A percentile compares a stretch with the other conserved stretches of the same genome.
Conservation (phyloP, 2,888 invertebrate species). For the Amaurobius ferox region DNA sequence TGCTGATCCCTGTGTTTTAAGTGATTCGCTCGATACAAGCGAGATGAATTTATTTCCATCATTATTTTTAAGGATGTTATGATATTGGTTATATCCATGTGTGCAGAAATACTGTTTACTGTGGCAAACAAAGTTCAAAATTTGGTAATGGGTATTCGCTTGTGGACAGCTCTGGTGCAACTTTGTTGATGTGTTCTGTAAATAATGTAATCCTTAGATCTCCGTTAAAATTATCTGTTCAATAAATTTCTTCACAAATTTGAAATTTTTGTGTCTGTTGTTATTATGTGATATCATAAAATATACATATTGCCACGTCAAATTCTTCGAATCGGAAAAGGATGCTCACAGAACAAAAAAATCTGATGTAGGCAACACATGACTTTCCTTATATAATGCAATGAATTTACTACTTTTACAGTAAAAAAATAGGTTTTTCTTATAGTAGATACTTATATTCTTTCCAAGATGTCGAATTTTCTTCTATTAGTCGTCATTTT, state of each 20-base stretch:
- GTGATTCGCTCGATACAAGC: not conserved
- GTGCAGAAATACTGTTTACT: too few species aligned
- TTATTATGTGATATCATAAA: not conserved
- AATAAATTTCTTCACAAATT: constrained; percentile 68
- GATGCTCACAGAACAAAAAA: too few species aligned
- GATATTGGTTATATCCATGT: too few species aligned
- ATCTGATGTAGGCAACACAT: too few species aligned
- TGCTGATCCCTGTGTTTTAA: not conserved
- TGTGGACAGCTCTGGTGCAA: constrained; percentile 19
- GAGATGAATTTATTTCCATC: not conserved
- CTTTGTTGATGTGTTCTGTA: constrained; percentile 52
- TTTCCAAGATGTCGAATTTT: too few species aligned
- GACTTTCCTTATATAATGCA: too few species aligned
- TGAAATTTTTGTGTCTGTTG: constrained; percentile 13
- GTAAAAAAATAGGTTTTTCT: too few species aligned
- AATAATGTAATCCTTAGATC: constrained; percentile 55
- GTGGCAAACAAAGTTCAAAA: not conserved
- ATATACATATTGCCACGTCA: too few species aligned
- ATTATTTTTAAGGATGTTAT: not conserved
- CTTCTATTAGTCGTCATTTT: too few species aligned
- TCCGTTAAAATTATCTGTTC: constrained; percentile 62
- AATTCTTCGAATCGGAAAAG: too few species aligned
- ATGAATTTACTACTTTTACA: too few species aligned
- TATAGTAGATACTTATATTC: too few species aligned
- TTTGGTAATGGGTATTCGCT: not conserved